Evolutionary conservation across 2,888 invertebrate genomes (phyloP), one percentile per base, ranked within the genome.

Genomic region (Agrochola lychnidis): DNA sequence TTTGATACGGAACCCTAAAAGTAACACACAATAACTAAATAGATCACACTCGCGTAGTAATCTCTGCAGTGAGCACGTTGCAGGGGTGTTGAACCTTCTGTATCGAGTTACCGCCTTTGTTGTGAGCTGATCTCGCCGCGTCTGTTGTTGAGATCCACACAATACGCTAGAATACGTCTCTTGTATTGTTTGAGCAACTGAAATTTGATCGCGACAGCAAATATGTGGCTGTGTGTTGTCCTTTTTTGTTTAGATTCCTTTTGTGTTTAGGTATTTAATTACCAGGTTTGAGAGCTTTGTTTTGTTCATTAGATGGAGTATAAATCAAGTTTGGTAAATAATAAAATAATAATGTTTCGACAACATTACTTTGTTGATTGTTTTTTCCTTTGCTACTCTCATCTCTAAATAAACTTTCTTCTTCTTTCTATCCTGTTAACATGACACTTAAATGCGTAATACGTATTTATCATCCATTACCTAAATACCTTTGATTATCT

Each of bases 101-200:
- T 87, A 87, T 88, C 73, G 22, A 66, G 84, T 88, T 81, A 82
- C 85, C 14, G 4, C 67, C 87, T 79, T 88, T 87, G 88, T 84
- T 70, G 61, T 40, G 42, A 42, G 66, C 48, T 71, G 79, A 82
- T 80, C 79, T 78, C 68, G 40, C 59, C 30, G 30, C 51, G 42
- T 66, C 69, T 78, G 71, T 78, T 75, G 84, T 85, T 79, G 40
- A 81, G 70, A 63, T 66, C 59, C 69, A 80, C 73, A 84, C 81
- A 84, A 87, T 79, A 73, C 70, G 22, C 25, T 16, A 42, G 67
- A n/a, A 70, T 70, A 73, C 51, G 62, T 74, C 63, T 59, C 48
- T 42, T 67, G 70, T 75, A 76, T 82, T 87, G 87, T 88, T 79
- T 80, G 73, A 73, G 53, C 59, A 51, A 68, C 76, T 74, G 87